phyloP scores from a whole-genome alignment of 2,888 invertebrate species.

The Dryomyza anilis region DNA sequence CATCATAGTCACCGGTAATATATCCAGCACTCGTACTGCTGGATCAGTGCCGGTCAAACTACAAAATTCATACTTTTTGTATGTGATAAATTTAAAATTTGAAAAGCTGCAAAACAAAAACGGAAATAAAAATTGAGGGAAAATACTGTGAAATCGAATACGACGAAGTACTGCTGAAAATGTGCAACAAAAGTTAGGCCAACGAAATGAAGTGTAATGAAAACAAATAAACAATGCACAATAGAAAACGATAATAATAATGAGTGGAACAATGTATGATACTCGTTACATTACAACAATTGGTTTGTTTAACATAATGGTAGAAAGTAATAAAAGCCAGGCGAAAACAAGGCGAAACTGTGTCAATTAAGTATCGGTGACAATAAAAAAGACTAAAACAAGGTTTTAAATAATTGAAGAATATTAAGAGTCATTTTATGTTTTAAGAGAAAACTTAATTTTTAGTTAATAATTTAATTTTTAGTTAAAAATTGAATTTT shows the following conservation, averaged over 20 bases:
- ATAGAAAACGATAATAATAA: background rate
- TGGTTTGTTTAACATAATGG: background rate
- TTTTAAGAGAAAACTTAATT: too few relatives aligned
- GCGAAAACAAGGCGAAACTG: conserved; percentile 10
- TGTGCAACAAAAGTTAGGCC: conserved; percentile 3
- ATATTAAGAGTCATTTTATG: too few relatives aligned
- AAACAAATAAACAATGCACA: conserved; percentile 6
- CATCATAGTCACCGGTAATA: background rate
- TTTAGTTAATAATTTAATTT: too few relatives aligned
- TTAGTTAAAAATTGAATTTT: too few relatives aligned
- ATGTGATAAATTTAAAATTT: conserved; percentile 2
- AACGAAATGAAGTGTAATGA: background rate
- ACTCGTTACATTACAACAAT: background rate
- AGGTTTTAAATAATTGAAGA: too few relatives aligned
- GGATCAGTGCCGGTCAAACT: background rate
- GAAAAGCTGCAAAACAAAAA: conserved; percentile 1
- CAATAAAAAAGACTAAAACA: too few relatives aligned
- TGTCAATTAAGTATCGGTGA: too few relatives aligned
- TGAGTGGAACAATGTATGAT: background rate
- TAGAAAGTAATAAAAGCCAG: background rate
- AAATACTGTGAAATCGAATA: background rate
- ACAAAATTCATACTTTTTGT: background rate
- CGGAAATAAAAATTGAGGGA: background rate
- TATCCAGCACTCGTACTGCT: too few relatives aligned
- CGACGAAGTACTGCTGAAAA: background rate